Evolutionary conservation across 2,113 vertebrate species (phyloP), one percentile per base, ranked within the genome.

Genomic region (Sphyrna mokarran): DNA sequence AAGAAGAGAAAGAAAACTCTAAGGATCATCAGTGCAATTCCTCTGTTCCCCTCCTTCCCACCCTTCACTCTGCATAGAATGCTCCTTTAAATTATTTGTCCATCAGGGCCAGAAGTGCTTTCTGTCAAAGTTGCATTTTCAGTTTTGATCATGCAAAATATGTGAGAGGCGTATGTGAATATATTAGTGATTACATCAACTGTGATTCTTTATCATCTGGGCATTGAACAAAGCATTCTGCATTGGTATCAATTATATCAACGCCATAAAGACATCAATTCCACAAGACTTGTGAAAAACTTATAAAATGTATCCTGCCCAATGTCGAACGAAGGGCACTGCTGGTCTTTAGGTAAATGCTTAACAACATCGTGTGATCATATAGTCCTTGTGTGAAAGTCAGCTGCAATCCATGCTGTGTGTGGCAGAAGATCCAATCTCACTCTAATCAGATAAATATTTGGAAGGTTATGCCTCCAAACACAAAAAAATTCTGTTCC

Each of bases 11-110:
- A 37, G 33, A 14, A 80, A 37, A 37, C 33, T 80, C 78, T 2
- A 80, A 80, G 78, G n/a, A 14, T 80, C n/a, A 37, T 80, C n/a
- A 37, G 10, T 48, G 85, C 6, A 86, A 86, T 26, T 22, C 43
- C 22, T 10, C 40, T 40, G 0, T 22, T 1, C 20, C 18, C 13
- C 20, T 16, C 4, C 3, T 1, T 1, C 20, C 18, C 1, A 6
- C 8, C 20, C 43, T 16, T 11, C 78, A 37, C 14, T n/a, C n/a
- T 37, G n/a, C 14, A 16, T 16, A n/a, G 76, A 78, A 78, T 10
- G 33, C 76, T 78, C 76, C 70, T 83, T 83, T 40, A 83, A 83
- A 83, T 83, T 37, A 83, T 14, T 10, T 18, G 78, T 54, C 1
- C 23, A 48, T 54, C 85, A 40, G 78, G 37, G 37, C 33, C 37